Conservation (phyloP, 2,113 vertebrate genomes). For the Nipponia nippon region DNA sequence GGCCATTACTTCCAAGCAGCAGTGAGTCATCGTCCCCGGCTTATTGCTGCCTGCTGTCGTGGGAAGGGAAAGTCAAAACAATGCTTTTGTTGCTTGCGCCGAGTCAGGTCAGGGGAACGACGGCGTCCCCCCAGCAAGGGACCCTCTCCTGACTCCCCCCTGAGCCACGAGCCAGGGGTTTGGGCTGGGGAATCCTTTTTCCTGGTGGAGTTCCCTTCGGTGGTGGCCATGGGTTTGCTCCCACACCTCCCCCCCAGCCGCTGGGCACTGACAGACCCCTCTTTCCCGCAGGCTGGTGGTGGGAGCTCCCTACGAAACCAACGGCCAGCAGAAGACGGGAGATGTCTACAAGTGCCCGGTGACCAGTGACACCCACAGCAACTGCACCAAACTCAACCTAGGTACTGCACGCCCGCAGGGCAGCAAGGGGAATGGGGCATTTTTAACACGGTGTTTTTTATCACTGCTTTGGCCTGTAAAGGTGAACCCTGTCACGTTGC, state of each 20-base stretch:
- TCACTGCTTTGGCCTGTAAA: neutral
- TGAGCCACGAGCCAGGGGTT: fast-evolving
- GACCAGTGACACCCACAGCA: conserved; percentile 73
- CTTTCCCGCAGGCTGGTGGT: conserved; percentile 86
- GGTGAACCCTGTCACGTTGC: fast-evolving
- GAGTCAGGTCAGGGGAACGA: neutral
- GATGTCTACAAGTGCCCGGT: conserved; percentile 93
- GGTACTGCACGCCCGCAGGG: conserved; percentile 62
- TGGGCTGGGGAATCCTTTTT: neutral
- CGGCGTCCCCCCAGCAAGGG: fast-evolving
- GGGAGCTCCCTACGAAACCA: conserved; percentile 92
- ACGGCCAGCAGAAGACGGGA: conserved; percentile 90
- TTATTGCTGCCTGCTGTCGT: neutral
- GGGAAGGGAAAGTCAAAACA: neutral
- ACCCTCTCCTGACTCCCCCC: neutral
- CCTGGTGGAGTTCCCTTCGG: fast-evolving
- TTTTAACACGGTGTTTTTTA: fast-evolving
- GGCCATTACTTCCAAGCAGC: neutral
- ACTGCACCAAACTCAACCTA: conserved; percentile 94
- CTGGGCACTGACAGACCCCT: neutral
- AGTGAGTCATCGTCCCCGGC: neutral
- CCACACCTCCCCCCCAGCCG: fast-evolving
- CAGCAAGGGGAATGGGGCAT: fast-evolving
- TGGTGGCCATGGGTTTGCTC: neutral
- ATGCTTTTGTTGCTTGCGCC: neutral